These are phyloP conservation scores for Oikopleura albicans DNA, from an alignment of 23 tunicate genomes.

Conservation along the genomic window DNA sequence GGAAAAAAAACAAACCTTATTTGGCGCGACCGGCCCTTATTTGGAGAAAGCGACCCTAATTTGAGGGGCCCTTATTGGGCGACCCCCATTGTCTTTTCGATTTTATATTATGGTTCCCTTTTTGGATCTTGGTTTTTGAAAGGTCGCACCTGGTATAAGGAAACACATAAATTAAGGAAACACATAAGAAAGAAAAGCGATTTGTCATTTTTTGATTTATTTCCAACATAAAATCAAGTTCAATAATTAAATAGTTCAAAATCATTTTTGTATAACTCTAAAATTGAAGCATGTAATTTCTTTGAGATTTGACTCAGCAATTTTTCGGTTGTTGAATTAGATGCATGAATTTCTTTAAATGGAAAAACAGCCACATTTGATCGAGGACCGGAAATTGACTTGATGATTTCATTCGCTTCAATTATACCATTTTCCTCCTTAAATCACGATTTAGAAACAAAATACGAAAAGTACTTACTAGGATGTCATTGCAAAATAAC, in stretches of 20 bases:
- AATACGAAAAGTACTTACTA: neutral
- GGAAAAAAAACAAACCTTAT: no score
- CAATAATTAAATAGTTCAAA: neutral
- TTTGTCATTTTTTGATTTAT: no score
- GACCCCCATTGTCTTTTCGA: no score
- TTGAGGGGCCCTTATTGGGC: no score
- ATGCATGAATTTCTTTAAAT: neutral
- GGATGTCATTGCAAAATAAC: neutral
- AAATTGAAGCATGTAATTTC: neutral
- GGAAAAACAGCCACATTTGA: neutral
- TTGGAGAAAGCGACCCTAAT: no score
- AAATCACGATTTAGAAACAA: neutral
- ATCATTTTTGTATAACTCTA: neutral
- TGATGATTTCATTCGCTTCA: neutral
- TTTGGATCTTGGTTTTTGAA: no score
- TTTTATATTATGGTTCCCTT: no score
- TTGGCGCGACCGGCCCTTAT: no score
- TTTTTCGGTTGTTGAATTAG: neutral
- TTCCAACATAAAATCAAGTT: slow-evolving; percentile 19
- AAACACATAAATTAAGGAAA: no score
- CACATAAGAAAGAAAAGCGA: no score
- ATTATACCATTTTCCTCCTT: neutral
- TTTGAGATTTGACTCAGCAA: neutral
- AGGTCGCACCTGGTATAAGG: no score
- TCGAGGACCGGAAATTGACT: neutral